These are phyloP conservation scores for Trissolcus basalis DNA, from an alignment of 1,140 invertebrate genomes.

Conservation along the genomic window DNA sequence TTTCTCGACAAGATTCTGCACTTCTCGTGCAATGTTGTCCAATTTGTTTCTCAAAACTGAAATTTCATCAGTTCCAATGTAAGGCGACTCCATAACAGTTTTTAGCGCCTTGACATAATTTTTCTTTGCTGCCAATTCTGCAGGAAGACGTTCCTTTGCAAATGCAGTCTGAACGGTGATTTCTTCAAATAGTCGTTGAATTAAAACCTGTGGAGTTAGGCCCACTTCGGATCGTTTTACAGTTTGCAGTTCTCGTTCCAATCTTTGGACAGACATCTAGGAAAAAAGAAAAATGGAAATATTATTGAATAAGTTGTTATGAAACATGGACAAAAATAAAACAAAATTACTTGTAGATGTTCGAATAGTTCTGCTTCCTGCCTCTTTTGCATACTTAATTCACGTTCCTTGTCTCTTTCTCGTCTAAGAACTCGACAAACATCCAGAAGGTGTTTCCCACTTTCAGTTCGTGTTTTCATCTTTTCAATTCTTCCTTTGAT, in stretches of 20 bases:
- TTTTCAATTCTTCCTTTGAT: slow-evolving; percentile 84
- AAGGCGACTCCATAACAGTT: slow-evolving; percentile 80
- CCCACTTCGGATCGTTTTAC: slow-evolving; percentile 75
- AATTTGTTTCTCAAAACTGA: slow-evolving; percentile 75
- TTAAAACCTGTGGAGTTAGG: slow-evolving; percentile 75
- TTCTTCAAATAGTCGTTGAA: slow-evolving; percentile 87
- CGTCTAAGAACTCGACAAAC: slow-evolving; percentile 82
- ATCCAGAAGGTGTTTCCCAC: slow-evolving; percentile 76
- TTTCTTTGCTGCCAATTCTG: slow-evolving; percentile 80
- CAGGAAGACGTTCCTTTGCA: slow-evolving; percentile 86
- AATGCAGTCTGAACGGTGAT: slow-evolving; percentile 81
- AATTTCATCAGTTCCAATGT: slow-evolving; percentile 82
- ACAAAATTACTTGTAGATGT: slow-evolving; percentile 62
- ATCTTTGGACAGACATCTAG: slow-evolving; percentile 65
- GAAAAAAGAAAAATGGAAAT: neutral
- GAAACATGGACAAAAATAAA: too few relatives aligned
- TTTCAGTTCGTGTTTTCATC: slow-evolving; percentile 73
- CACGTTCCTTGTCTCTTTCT: slow-evolving; percentile 85
- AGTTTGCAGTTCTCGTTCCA: slow-evolving; percentile 64
- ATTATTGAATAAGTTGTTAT: too few relatives aligned
- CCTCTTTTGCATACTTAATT: slow-evolving; percentile 76
- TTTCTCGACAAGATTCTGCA: slow-evolving; percentile 66
- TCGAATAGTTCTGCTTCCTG: slow-evolving; percentile 66
- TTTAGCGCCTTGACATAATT: slow-evolving; percentile 83
- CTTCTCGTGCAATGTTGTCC: slow-evolving; percentile 63